Conservation (phyloP, 2,113 vertebrate species). For the Notarius quadriscutis region DNA sequence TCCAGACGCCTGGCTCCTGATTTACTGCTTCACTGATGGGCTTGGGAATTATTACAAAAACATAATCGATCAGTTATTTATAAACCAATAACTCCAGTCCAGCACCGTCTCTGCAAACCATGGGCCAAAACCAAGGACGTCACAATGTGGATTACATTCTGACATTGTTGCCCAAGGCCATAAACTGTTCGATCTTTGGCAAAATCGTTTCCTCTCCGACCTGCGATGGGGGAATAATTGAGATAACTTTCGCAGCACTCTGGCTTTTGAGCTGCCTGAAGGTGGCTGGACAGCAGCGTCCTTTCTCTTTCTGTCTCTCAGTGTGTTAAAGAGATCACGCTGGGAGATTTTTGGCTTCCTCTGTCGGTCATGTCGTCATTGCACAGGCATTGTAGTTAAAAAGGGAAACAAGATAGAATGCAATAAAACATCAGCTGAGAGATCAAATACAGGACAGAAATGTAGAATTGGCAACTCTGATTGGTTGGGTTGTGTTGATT, state of each 20-base stretch:
- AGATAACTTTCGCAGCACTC: slow-evolving; percentile 27
- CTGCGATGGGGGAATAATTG: slow-evolving; percentile 27
- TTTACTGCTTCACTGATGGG: not conserved
- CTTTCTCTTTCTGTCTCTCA: not conserved
- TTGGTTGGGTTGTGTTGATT: not conserved
- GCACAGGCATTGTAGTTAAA: not conserved
- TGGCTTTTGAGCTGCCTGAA: slow-evolving; percentile 20
- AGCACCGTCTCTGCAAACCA: not conserved
- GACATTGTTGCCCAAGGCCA: not conserved
- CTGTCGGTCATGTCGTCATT: slow-evolving; percentile 15
- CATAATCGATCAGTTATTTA: slow-evolving; percentile 9
- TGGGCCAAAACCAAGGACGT: slow-evolving; percentile 16
- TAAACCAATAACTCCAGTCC: slow-evolving; percentile 8
- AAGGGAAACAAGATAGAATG: slow-evolving; percentile 14
- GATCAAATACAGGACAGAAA: not conserved
- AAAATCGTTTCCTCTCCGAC: slow-evolving; percentile 35
- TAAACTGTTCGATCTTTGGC: slow-evolving; percentile 27
- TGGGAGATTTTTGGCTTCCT: slow-evolving; percentile 3
- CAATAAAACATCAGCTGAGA: not conserved
- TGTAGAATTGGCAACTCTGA: not conserved
- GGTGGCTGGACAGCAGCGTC: not conserved
- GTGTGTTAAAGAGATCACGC: slow-evolving; percentile 42
- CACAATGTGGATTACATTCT: not conserved
- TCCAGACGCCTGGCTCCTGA: not conserved
- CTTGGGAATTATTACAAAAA: not conserved